Evolutionary conservation across 2,797 vertebrate genomes (phyloP).

Genomic region (Arvicola amphibius): DNA sequence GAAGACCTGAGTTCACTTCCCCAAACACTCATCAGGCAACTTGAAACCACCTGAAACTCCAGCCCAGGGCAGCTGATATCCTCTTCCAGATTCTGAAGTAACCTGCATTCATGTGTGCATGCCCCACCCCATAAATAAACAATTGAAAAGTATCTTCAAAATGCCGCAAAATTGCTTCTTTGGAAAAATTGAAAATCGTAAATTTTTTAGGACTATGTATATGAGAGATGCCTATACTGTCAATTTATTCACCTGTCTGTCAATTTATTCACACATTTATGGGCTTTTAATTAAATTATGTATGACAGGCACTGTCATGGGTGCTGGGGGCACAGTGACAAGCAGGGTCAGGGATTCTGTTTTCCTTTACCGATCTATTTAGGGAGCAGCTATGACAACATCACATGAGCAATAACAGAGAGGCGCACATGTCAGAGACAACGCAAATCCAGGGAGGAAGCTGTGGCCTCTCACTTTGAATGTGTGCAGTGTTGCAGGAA

Average conservation of each 20-base stretch:
- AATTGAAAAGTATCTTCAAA: background rate
- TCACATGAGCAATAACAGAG: background rate
- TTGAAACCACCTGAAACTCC: background rate
- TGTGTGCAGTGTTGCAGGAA: background rate
- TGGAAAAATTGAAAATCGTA: background rate
- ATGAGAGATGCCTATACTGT: background rate
- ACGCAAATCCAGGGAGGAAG: background rate
- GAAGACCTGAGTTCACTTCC: background rate
- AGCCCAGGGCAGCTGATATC: background rate
- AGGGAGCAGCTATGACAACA: background rate
- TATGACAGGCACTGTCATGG: background rate
- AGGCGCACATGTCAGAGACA: fast-evolving
- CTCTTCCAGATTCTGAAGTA: background rate
- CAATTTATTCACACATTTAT: background rate
- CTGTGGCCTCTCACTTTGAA: fast-evolving
- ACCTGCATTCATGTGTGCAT: too few species aligned
- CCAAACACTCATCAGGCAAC: background rate
- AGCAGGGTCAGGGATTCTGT: background rate
- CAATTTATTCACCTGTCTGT: background rate
- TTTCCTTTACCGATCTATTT: background rate
- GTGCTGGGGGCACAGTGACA: background rate
- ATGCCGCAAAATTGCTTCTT: background rate
- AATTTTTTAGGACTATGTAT: background rate
- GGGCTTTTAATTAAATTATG: conserved; percentile 36
- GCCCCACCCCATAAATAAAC: background rate